These are phyloP conservation scores for Buathra laborator DNA, from an alignment of 2,888 invertebrate species.

Conservation along the genomic window DNA sequence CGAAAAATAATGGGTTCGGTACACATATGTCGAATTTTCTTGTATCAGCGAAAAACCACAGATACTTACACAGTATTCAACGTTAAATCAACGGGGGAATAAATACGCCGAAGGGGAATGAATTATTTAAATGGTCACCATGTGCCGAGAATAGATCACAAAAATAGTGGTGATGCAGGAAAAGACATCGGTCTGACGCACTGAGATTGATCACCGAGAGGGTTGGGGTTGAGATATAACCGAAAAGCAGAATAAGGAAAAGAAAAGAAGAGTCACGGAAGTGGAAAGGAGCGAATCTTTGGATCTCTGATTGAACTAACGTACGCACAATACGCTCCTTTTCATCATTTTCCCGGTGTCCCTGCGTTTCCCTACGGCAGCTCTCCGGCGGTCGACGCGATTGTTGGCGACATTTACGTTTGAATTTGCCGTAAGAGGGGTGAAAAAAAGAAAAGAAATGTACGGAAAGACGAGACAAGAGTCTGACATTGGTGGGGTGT, in stretches of 20 bases:
- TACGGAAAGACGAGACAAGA: neutral
- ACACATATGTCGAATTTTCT: slow-evolving; percentile 12
- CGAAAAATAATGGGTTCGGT: slow-evolving; percentile 29
- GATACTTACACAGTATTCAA: neutral
- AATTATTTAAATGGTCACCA: slow-evolving; percentile 47
- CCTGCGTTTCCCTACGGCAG: neutral
- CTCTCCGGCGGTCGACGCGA: slow-evolving; percentile 4
- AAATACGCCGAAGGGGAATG: slow-evolving; percentile 45
- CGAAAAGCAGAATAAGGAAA: neutral
- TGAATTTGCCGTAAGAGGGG: slow-evolving; percentile 3
- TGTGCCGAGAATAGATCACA: slow-evolving; percentile 6
- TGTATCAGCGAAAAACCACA: slow-evolving; percentile 12
- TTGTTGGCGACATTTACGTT: slow-evolving; percentile 17
- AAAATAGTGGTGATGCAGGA: neutral
- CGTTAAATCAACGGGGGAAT: neutral
- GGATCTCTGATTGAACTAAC: slow-evolving; percentile 33
- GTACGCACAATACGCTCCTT: slow-evolving; percentile 4
- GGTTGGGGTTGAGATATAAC: slow-evolving; percentile 37
- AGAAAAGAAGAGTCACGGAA: neutral
- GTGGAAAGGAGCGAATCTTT: slow-evolving; percentile 22
- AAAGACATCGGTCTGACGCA: slow-evolving; percentile 27
- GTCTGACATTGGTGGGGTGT: slow-evolving; percentile 31
- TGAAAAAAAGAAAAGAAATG: neutral
- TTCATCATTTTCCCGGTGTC: slow-evolving; percentile 1
- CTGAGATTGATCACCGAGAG: slow-evolving; percentile 48